These are phyloP conservation scores for Scarus forsteni DNA, from an alignment of 2,797 vertebrate genomes.

Conservation along the genomic window DNA sequence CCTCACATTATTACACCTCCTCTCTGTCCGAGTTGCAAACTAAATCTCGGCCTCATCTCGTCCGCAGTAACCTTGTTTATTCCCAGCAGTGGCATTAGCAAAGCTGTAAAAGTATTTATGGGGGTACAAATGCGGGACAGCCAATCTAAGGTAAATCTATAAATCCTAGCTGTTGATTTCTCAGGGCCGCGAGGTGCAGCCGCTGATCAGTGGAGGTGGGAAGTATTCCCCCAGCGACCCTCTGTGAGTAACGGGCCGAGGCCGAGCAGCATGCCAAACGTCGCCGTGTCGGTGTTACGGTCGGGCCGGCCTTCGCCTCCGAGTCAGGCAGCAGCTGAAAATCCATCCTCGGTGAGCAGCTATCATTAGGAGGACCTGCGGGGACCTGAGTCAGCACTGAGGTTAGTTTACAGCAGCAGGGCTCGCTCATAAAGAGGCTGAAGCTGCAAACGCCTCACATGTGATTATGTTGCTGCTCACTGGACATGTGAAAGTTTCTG, in stretches of 20 bases:
- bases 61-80: conserved; percentile 86
- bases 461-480: not conserved
- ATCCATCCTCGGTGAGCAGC: conserved; percentile 74
- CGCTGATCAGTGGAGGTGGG: conserved; percentile 81
- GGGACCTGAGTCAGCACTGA: conserved; percentile 77
- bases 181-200: conserved; percentile 82
- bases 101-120: conserved; percentile 87
- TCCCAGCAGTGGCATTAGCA: conserved; percentile 85
- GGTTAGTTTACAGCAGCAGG: conserved; percentile 17
- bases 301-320: conserved; percentile 77
- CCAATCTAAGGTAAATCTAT: conserved; percentile 87
- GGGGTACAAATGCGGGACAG: conserved; percentile 79
- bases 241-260: conserved; percentile 75
- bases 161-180: conserved; percentile 84
- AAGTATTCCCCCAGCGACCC: conserved; percentile 79
- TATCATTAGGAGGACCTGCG: conserved; percentile 76
- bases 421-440: conserved; percentile 8
- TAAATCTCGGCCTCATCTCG: conserved; percentile 83
- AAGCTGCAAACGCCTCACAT: conserved; percentile 1
- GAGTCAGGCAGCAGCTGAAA: conserved; percentile 54
- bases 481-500: not conserved
- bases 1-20: conserved; percentile 43
- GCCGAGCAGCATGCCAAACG: conserved; percentile 81
- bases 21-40: conserved; percentile 71
- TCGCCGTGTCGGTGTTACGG: conserved; percentile 73